Evolutionary conservation across 2,113 vertebrate species (phyloP).

Genomic region (Cichladusa arquata): DNA sequence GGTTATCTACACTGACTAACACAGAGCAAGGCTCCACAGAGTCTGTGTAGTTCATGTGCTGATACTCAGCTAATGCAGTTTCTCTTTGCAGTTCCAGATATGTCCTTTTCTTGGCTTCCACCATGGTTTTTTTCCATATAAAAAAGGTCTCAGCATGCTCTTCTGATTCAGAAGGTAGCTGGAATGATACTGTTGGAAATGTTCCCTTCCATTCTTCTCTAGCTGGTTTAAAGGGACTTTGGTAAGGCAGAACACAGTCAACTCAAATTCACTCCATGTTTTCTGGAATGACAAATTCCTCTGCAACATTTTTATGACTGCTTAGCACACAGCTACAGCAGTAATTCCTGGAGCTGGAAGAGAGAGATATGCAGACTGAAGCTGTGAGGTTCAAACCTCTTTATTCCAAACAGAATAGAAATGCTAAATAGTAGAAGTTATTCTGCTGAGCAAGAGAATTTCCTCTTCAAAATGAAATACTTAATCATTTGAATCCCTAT

Average conservation of each 20-base stretch:
- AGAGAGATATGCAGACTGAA: not conserved
- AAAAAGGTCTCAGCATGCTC: not conserved
- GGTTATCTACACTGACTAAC: not conserved
- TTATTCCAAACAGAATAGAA: slow-evolving; percentile 22
- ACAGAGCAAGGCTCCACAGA: not conserved
- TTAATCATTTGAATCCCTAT: not conserved
- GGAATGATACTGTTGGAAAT: not conserved
- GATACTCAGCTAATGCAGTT: not conserved
- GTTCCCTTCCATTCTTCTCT: not conserved
- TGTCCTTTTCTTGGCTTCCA: not conserved
- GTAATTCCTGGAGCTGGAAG: not conserved
- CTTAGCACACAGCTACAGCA: not conserved
- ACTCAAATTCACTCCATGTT: not conserved
- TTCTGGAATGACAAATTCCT: slow-evolving; percentile 16
- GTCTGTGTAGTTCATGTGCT: not conserved
- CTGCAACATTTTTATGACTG: slow-evolving; percentile 5
- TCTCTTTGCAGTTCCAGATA: not conserved
- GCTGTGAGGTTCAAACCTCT: slow-evolving; percentile 11
- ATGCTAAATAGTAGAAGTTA: not conserved
- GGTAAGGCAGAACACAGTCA: not conserved
- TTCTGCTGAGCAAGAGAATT: slow-evolving; percentile 27
- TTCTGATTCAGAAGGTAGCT: not conserved
- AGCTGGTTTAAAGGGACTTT: not conserved
- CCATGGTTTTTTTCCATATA: not conserved
- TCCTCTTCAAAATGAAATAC: not conserved